Conservation (phyloP, 2,113 vertebrate genomes). For the Eulemur rufifrons region DNA sequence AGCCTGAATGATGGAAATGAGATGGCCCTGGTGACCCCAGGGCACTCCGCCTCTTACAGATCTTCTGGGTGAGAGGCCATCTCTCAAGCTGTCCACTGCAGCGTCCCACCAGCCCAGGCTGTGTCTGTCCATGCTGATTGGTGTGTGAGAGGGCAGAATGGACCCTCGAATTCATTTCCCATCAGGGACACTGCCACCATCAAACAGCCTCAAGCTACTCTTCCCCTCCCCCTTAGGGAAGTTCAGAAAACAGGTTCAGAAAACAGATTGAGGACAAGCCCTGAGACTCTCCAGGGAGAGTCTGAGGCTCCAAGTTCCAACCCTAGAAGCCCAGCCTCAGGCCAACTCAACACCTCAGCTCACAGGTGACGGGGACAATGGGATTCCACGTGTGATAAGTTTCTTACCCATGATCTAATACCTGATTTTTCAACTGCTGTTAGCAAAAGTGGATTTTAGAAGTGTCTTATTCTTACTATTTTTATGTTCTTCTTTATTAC, state of each 20-base stretch:
- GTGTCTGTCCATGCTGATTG: neutral
- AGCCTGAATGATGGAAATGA: slow-evolving; percentile 1
- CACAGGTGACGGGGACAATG: neutral
- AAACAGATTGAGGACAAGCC: neutral
- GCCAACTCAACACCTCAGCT: neutral
- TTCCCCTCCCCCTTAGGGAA: neutral
- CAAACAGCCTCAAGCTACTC: neutral
- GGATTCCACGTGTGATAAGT: neutral
- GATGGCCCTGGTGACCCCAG: neutral
- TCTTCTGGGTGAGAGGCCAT: neutral
- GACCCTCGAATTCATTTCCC: neutral
- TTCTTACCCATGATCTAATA: neutral
- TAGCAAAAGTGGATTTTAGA: neutral
- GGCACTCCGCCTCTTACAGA: neutral
- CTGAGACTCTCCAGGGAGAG: neutral
- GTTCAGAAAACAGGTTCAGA: neutral
- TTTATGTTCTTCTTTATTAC: neutral
- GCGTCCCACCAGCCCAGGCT: too few species aligned
- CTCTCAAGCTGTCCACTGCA: neutral
- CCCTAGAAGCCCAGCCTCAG: neutral
- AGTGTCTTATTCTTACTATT: neutral
- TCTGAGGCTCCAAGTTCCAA: neutral
- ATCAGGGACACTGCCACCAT: neutral
- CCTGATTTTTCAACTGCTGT: neutral
- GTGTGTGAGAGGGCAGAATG: neutral